Evolutionary conservation across 2,797 vertebrate species (phyloP), one percentile per base, ranked within the genome.

Genomic region (Sparus aurata): DNA sequence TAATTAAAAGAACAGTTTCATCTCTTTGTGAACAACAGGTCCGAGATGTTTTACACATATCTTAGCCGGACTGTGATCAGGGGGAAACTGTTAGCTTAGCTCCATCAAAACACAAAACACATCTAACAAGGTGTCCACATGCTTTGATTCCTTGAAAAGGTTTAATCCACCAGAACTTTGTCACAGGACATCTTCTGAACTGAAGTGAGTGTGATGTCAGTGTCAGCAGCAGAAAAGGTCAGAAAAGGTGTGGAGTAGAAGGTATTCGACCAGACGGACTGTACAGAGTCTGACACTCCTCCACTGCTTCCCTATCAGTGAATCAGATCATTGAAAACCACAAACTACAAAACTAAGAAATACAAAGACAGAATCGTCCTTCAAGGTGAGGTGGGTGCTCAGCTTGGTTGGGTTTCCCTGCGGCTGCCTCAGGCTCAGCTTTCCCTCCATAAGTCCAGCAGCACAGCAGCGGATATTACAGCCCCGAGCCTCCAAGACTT

Each of bases 391-490:
- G 12, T 7, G 6, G 45, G 63, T 17, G 50, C 50, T 67, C 25
- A 1, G 38, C 49, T 66, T 46, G 30, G 57, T 34, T 5, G 53
- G 45, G 66, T 68, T 85, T 82, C 47, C 25, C 62, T 57, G 75
- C 79, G 22, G 69, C 20, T 17, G 84, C 90, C 85, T 65, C 45
- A 0, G 90, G 94, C 90, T 76, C 85, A 65, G 83, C 71, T 86
- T 79, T 89, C 82, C 85, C 72, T 82, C 75, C 34, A 77, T 91
- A 92, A 94, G 87, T 89, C 80, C 66, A 49, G 79, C 84, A 94
- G 79, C 85, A 86, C 63, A 58, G 70, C 83, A 94, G 72, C 92
- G 91, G 94, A 95, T 95, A 95, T 95, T 93, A 92, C 77, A 89
- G 87, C 87, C 88, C 16, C 0, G 4, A 75, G 87, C 73, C 20